phyloP scores from a whole-genome alignment of 2,888 invertebrate species.

The Lathronympha strigana region DNA sequence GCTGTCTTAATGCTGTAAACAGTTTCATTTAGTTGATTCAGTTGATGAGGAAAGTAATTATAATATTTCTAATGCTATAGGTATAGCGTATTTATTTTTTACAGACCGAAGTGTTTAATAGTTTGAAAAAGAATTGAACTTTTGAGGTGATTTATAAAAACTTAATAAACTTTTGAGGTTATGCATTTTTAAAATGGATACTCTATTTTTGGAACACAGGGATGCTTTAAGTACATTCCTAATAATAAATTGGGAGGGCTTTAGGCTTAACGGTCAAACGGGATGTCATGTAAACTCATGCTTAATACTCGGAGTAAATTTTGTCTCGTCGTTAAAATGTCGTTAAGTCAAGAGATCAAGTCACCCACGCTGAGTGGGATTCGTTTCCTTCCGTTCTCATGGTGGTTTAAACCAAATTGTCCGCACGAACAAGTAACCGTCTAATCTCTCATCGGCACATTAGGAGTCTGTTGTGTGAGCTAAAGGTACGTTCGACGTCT shows the following conservation, averaged over 20 bases:
- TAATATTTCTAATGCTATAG: no score
- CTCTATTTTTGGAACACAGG: no score
- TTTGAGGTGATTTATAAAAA: no score
- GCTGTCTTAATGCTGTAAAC: constrained; percentile 5
- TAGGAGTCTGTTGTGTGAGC: constrained; percentile 21
- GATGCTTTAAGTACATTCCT: no score
- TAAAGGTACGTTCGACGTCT: neutral
- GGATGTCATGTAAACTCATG: constrained; percentile 24
- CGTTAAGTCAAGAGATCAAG: constrained; percentile 52
- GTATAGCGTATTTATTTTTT: no score
- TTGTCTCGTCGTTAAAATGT: constrained; percentile 55
- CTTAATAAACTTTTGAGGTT: no score
- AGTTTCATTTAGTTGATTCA: neutral
- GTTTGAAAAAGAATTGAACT: no score
- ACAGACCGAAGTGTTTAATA: no score
- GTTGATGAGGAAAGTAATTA: neutral
- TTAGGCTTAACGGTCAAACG: constrained; percentile 25
- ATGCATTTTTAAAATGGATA: no score
- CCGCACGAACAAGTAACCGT: constrained; percentile 33
- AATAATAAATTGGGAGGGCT: neutral
- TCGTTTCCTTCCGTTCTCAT: constrained; percentile 49
- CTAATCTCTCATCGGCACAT: constrained; percentile 39
- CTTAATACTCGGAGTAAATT: constrained; percentile 36
- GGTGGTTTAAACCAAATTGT: constrained; percentile 41
- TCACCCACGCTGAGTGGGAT: constrained; percentile 43